Evolutionary conservation across 2,888 invertebrate genomes (phyloP).

Genomic region (Stegophylla sp.): DNA sequence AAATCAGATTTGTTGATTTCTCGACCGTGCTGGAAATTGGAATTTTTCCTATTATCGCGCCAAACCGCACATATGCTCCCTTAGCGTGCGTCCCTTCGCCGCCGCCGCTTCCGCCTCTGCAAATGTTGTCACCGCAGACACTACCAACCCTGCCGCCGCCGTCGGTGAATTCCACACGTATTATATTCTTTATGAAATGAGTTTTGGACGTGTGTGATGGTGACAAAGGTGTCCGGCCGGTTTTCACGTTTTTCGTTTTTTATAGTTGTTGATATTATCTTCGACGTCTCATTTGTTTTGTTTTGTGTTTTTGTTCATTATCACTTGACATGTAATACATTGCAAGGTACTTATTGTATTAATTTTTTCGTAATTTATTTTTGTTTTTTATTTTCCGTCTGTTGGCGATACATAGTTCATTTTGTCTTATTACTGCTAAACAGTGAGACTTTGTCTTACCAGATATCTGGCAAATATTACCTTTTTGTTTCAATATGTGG

Average conservation of each 20-base stretch:
- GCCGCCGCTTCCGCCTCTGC: background rate
- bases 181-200: background rate
- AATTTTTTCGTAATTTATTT: too few relatives aligned
- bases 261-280: background rate
- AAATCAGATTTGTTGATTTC: background rate
- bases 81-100: background rate
- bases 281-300: background rate
- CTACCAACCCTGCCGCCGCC: background rate
- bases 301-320: too few relatives aligned
- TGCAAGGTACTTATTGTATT: too few relatives aligned
- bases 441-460: too few relatives aligned
- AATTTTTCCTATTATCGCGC: background rate
- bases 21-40: background rate
- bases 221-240: background rate
- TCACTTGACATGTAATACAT: too few relatives aligned
- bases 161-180: slow-evolving; percentile 40
- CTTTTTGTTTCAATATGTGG: too few relatives aligned
- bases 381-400: too few relatives aligned
- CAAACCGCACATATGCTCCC: slow-evolving; percentile 37
- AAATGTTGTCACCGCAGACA: background rate
- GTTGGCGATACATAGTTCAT: too few relatives aligned
- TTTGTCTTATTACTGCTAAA: too few relatives aligned
- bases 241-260: background rate
- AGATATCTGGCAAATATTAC: too few relatives aligned
- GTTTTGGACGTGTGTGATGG: slow-evolving; percentile 42